Evolutionary conservation across 2,888 invertebrate genomes (phyloP), one percentile per base, ranked within the genome.

Genomic region (Melanostoma scalare): DNA sequence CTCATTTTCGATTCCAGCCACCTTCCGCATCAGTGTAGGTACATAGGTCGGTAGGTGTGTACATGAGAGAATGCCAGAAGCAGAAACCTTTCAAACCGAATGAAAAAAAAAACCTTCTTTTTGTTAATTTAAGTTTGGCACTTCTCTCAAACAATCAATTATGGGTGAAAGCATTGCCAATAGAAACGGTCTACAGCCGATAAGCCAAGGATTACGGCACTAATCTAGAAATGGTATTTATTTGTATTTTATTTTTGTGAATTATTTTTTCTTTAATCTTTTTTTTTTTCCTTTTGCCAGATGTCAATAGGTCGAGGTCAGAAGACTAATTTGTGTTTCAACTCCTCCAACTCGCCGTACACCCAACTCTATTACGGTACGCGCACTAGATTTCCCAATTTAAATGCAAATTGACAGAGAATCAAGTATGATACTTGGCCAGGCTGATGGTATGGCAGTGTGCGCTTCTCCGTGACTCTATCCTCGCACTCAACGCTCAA

Each of bases 251-350:
- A 20, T 20, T 20, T 20, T 20, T 20, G 20, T 20, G 20, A 1
- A 20, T 20, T 48, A 61, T 61, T 48, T 48, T 61, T 36, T 61
- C 20, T 5, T 46, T 20, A 9, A 46, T 20, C 48, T 61, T 48
- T 35, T 46, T 33, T 33, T 42, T 44, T 46, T 20, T 60, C 46
- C 6, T 6, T 30, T 67, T 48, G 38, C 82, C 77, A 63, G 73
- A 82, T 82, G 82, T 77, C 82, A 77, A 77, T 82, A 82, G 82
- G 82, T 82, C 82, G 82, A 82, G 77, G 82, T 82, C 68, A 77
- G 20, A 20, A 20, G 82, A 46, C 72, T 81, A 48, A 77, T 77
- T 77, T 77, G 77, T 53, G 38, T 63, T 68, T 68, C 48, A 56
- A 71, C 75, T 77, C 73, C 68, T 58, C 38, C 40, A 67, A 52